Evolutionary conservation across 2,888 invertebrate genomes (phyloP), one percentile per base, ranked within the genome.

Genomic region (Sesia bembeciformis): DNA sequence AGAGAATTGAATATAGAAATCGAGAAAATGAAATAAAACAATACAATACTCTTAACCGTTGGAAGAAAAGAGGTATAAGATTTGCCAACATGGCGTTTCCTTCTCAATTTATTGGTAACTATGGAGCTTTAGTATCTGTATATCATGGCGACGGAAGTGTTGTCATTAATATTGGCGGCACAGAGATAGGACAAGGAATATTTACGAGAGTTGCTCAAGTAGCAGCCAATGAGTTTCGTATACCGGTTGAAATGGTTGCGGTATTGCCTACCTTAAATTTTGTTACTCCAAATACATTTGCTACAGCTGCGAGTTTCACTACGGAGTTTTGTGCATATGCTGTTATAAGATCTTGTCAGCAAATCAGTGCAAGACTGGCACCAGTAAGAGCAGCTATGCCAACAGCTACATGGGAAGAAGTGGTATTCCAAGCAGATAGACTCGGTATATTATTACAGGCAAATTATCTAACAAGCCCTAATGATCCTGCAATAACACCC

Each of bases 121-220:
- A 70, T 49, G 91, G 90, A 58, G 84, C 90, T 0, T 77, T 90
- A 53, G 88, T 93, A 7, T 88, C 91, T 3, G 90, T 94, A 66
- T 93, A 91, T 67, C 90, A 90, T 38, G 77, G 86, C 1, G 91
- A 92, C 71, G 93, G 92, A 0, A 89, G 91, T 4, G 93, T 94
- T 0, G 82, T 91, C 3, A 84, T 94, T 8, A 74, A 89, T 1
- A 93, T 93, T 60, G 92, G 91, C 40, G 93, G 92, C 3, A 79
- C 92, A 40, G 93, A 93, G 78, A 88, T 92, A 71, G 95, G 95
- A 0, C 95, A 95, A 83, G 95, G 95, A 1, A 86, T 94, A 49
- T 81, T 94, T 60, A 94, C 94, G 3, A 80, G 93, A 91, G 91
- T 91, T 0, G 90, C 91, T 4, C 93, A 93, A 83, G 91, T 93